Conservation (phyloP, 2,888 invertebrate species). For the Cheilosia vernalis region DNA sequence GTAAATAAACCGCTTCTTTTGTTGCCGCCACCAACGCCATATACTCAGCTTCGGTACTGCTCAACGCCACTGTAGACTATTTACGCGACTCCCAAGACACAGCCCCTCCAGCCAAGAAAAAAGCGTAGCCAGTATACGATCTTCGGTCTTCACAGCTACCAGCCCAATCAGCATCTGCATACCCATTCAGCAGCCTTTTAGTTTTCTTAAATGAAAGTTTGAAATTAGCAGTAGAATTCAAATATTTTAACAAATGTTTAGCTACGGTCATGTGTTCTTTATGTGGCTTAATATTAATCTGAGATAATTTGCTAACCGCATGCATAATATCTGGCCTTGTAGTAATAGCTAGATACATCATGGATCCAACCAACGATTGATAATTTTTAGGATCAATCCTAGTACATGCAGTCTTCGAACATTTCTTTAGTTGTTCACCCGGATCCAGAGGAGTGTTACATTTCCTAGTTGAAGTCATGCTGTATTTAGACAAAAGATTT, state of each 20-base stretch:
- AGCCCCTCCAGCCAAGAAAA: slow-evolving; percentile 32
- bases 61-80: slow-evolving; percentile 20
- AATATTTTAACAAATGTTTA: too few species aligned
- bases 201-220: slow-evolving; percentile 32
- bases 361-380: slow-evolving; percentile 61
- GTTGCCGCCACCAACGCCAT: slow-evolving; percentile 16
- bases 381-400: slow-evolving; percentile 36
- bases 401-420: slow-evolving; percentile 6
- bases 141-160: slow-evolving; percentile 27
- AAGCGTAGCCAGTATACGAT: slow-evolving; percentile 58
- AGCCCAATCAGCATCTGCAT: neutral
- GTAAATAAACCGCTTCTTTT: slow-evolving; percentile 53
- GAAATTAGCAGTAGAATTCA: slow-evolving; percentile 34
- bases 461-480: slow-evolving; percentile 16
- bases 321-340: slow-evolving; percentile 65
- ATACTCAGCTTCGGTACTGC: slow-evolving; percentile 59
- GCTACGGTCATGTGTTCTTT: too few species aligned
- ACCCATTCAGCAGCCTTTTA: neutral
- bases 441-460: slow-evolving; percentile 26
- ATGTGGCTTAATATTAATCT: slow-evolving; percentile 57
- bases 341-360: slow-evolving; percentile 52
- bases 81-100: slow-evolving; percentile 58
- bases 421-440: slow-evolving; percentile 3
- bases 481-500: slow-evolving; percentile 4
- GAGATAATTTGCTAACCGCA: slow-evolving; percentile 53